Evolutionary conservation across 2,888 invertebrate species (phyloP).

Genomic region (Cephus sareptanus): DNA sequence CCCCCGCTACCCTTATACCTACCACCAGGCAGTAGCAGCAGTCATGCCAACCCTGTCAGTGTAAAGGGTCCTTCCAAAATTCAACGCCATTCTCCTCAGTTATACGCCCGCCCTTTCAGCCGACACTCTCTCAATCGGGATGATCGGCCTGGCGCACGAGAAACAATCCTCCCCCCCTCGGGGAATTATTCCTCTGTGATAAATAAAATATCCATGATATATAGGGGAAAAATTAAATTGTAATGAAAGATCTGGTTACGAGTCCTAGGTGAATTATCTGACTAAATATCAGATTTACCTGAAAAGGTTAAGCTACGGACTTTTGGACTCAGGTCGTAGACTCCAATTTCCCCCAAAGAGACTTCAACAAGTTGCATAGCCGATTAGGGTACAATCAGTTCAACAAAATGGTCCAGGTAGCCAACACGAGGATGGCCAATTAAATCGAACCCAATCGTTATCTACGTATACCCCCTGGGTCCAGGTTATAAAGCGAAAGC

Average conservation of each 20-base stretch:
- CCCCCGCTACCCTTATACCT: slow-evolving; percentile 21
- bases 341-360: background rate
- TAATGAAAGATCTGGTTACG: background rate
- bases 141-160: background rate
- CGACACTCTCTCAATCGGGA: background rate
- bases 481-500: background rate
- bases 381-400: slow-evolving; percentile 45
- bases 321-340: background rate
- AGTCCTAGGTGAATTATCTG: background rate
- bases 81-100: slow-evolving; percentile 20
- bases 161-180: background rate
- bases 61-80: slow-evolving; percentile 38
- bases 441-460: slow-evolving; percentile 40
- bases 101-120: background rate
- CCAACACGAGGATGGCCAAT: slow-evolving; percentile 36
- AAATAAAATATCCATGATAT: background rate
- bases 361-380: slow-evolving; percentile 15
- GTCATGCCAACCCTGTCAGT: background rate
- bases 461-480: background rate
- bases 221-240: background rate
- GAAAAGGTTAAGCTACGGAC: background rate
- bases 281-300: background rate
- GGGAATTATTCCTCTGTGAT: background rate
- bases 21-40: slow-evolving; percentile 1
- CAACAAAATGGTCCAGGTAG: slow-evolving; percentile 45